These are phyloP conservation scores for Xiphophorus birchmanni DNA, from an alignment of 2,797 vertebrate species.

Conservation along the genomic window DNA sequence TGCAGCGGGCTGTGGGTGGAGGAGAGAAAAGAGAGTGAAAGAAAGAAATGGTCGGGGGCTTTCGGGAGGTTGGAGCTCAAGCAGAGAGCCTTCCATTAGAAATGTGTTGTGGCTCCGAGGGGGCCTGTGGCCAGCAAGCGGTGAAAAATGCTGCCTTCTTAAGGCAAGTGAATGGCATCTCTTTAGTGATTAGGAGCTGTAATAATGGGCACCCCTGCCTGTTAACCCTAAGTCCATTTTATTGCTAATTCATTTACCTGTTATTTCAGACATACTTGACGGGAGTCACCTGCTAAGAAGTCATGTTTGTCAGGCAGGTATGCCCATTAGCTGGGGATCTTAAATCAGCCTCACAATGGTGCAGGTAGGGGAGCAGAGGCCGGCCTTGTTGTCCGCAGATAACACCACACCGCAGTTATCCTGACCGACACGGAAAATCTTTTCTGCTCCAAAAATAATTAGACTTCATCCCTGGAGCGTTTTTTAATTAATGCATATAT, in stretches of 20 bases:
- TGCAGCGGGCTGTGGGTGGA: constrained; percentile 61
- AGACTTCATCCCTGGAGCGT: constrained; percentile 71
- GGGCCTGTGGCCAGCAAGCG: constrained; percentile 92
- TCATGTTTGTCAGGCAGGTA: constrained; percentile 96
- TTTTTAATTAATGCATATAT: constrained; percentile 78
- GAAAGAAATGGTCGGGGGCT: constrained; percentile 88
- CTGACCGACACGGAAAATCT: constrained; percentile 75
- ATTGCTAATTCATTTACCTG: constrained; percentile 99
- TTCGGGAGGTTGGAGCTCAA: constrained; percentile 88
- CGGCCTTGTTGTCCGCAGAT: constrained; percentile 81
- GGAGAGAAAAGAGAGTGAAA: constrained; percentile 69
- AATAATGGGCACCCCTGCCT: constrained; percentile 98
- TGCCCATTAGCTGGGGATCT: constrained; percentile 93
- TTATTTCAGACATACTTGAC: constrained; percentile 97
- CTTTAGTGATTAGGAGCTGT: constrained; percentile 98
- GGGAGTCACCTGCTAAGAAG: constrained; percentile 96
- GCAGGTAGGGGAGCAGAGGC: constrained; percentile 63
- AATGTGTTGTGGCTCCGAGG: constrained; percentile 98
- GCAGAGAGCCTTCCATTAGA: constrained; percentile 99
- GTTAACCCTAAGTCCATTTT: constrained; percentile 95
- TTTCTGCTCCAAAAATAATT: constrained; percentile 75
- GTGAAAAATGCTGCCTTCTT: constrained; percentile 96
- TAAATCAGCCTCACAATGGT: constrained; percentile 89
- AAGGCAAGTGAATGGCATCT: constrained; percentile 99
- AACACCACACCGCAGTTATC: constrained; percentile 75